These are phyloP conservation scores for Synaphobranchus kaupii DNA, from an alignment of 2,797 vertebrate genomes.

Conservation along the genomic window DNA sequence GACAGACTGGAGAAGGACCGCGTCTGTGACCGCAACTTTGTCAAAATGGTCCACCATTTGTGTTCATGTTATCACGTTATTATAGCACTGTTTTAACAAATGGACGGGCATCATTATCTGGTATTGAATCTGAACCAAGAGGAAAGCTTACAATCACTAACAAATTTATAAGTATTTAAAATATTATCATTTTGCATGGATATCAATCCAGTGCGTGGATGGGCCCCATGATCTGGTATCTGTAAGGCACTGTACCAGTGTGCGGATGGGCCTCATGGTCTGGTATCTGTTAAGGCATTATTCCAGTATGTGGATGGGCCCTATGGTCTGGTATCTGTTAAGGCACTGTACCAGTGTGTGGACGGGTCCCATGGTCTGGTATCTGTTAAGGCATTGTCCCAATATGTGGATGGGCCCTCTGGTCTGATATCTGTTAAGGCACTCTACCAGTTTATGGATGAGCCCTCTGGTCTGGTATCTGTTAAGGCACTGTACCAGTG, in stretches of 20 bases:
- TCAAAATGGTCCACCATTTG: background rate
- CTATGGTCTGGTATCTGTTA: too few species aligned
- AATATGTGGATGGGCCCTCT: background rate
- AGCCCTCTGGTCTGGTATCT: background rate
- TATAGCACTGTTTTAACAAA: background rate
- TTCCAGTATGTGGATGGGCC: too few species aligned
- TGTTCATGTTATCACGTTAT: background rate
- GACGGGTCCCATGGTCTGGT: background rate
- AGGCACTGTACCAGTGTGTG: too few species aligned
- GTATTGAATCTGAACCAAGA: background rate
- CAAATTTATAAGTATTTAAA: background rate
- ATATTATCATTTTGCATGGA: too few species aligned
- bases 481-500: background rate
- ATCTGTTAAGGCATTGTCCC: background rate
- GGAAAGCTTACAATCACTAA: background rate
- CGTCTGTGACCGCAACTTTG: background rate
- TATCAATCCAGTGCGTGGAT: too few species aligned
- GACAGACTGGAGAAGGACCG: background rate
- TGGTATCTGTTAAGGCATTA: too few species aligned
- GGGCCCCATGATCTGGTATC: too few species aligned
- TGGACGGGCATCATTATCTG: background rate
- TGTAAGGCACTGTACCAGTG: too few species aligned
- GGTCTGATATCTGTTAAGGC: background rate
- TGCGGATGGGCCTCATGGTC: too few species aligned
- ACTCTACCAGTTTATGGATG: background rate